Percentiles rank a stretch among this genome's conserved stretches.
Conservation (phyloP, 2,113 vertebrate genomes). For the Trematocara stigmaticum region DNA sequence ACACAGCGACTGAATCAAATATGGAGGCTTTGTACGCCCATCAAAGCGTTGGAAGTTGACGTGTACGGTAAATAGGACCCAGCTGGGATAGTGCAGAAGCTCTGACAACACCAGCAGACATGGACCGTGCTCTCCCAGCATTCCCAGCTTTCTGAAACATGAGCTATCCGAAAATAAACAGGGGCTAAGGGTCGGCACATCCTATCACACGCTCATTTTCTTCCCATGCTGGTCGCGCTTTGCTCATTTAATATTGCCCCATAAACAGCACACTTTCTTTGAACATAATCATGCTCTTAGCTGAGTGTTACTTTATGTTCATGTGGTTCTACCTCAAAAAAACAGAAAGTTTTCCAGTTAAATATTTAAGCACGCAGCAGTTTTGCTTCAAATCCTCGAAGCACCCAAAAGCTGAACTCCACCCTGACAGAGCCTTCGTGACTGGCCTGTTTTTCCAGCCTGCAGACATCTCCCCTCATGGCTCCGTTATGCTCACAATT, state of each 20-base stretch:
- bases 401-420: neutral
- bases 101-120: neutral
- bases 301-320: neutral
- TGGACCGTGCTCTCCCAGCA: conserved; percentile 29
- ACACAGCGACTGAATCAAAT: neutral
- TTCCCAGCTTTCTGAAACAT: conserved; percentile 52
- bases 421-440: neutral
- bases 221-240: neutral
- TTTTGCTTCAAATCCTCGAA: neutral
- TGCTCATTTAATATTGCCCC: neutral
- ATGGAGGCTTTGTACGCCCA: neutral
- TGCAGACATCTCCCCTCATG: neutral
- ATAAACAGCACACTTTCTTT: neutral
- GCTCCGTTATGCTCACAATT: conserved; percentile 23
- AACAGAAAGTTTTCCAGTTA: neutral
- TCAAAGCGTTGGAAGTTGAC: neutral
- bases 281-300: rapidly evolving
- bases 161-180: conserved; percentile 67
- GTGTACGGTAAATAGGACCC: neutral
- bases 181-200: conserved; percentile 40
- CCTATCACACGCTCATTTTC: neutral
- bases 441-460: neutral
- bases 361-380: neutral
- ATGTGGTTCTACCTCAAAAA: neutral
- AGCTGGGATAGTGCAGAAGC: neutral